Evolutionary conservation across 2,797 vertebrate species (phyloP), one percentile per base, ranked within the genome.

Genomic region (Eulemur albifrons): DNA sequence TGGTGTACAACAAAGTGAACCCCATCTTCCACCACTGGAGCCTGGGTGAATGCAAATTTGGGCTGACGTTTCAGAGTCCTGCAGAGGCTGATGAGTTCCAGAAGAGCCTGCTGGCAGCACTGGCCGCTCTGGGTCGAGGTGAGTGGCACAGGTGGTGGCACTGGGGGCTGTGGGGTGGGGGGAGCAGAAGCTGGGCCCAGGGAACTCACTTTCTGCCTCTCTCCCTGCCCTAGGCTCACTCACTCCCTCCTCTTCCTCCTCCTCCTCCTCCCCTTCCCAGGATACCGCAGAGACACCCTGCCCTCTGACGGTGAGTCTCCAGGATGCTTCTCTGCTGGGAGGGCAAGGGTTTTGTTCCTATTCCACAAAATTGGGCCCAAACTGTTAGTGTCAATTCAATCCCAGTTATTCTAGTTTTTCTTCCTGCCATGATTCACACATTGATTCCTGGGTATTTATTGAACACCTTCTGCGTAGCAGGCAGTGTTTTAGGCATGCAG

Each of bases 21-120:
- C 99, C 99, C 97, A 99, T 99, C 98, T 99, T 99, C 98, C 99
- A 99, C 97, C 99, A 99, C 98, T 99, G 99, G 99, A 99, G 99
- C 95, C 99, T 99, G 67, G 99, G 99, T 43, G 99, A 99, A 94
- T 99, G 98, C 97, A 99, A 99, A 98, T 99, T 99, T 92, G 99
- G 99, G 94, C 99, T 99, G 94, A 99, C 99, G 0, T 99, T 99
- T 98, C 99, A 99, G 99, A 99, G 99, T 98, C 99, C 99, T 0
- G 99, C 99, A 0, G 99, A 99, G 9, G 99, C 99, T 54, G 99
- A 99, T 95, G 99, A 99, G 95, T 99, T 99, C 75, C 99, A 99
- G 98, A 99, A 98, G 75, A 99, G 99, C 38, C 98, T 99, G 95
- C 99, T 99, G 97, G 97, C 98, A 2, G 99, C 99, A 59, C 98